Percentiles rank a stretch among this genome's conserved stretches.
phyloP scores from a whole-genome alignment of 2,113 vertebrate genomes.

The Myotis brandtii region DNA sequence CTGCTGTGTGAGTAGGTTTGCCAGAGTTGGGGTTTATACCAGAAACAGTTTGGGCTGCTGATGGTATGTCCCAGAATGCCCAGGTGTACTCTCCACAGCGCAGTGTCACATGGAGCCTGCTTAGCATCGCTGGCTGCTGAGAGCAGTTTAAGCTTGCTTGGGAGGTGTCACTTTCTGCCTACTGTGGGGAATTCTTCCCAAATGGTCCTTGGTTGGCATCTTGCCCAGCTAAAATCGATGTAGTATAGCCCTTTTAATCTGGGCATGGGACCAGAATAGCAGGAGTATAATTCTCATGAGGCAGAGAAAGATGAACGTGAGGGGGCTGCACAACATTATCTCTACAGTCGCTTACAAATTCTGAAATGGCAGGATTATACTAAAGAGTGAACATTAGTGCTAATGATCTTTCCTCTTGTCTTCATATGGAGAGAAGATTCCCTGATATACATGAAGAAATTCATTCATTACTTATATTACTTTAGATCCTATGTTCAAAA shows the following conservation, averaged over 20 bases:
- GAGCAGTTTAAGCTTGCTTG: conserved; percentile 47
- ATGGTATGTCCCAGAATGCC: conserved; percentile 23
- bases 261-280: conserved; percentile 28
- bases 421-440: background rate
- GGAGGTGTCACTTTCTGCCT: conserved; percentile 60
- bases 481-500: conserved; percentile 3
- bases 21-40: background rate
- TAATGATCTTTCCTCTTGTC: background rate
- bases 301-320: conserved; percentile 28
- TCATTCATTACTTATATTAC: background rate
- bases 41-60: background rate
- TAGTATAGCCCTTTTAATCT: conserved; percentile 37
- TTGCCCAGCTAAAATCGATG: conserved; percentile 67
- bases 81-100: conserved; percentile 27
- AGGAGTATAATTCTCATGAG: background rate
- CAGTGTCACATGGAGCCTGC: conserved; percentile 7
- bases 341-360: background rate
- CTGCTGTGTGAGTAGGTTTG: background rate
- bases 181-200: conserved; percentile 74
- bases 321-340: conserved; percentile 18
- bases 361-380: conserved; percentile 10
- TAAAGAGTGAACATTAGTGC: background rate
- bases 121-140: conserved; percentile 49
- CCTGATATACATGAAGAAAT: background rate
- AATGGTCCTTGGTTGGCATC: conserved; percentile 63